Evolutionary conservation across 2,113 vertebrate species (phyloP).

Genomic region (Ibidorhyncha struthersii): DNA sequence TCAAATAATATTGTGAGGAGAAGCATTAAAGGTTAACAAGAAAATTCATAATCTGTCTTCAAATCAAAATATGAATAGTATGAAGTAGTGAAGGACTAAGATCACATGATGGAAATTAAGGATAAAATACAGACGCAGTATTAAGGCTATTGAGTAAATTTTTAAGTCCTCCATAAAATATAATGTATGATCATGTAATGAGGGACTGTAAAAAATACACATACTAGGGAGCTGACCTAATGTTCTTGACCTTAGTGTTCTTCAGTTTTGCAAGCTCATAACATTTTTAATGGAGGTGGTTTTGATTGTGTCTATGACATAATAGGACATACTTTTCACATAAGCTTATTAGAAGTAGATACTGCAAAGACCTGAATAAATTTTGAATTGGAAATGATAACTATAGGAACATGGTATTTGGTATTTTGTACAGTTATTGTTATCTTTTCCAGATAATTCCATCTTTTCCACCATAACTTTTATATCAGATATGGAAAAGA

Average conservation of each 20-base stretch:
- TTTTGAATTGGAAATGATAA: not conserved
- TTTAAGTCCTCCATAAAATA: constrained; percentile 18
- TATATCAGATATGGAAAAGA: not conserved
- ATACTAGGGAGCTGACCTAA: not conserved
- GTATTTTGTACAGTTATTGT: not conserved
- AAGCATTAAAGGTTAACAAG: not conserved
- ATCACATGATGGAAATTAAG: not conserved
- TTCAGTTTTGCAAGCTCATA: constrained; percentile 1
- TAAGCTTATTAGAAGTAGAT: not conserved
- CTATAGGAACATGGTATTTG: not conserved
- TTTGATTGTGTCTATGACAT: not conserved
- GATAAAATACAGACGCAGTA: not conserved
- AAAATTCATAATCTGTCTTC: not conserved
- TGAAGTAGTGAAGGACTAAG: not conserved
- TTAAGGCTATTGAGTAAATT: not conserved
- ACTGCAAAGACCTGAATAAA: not conserved
- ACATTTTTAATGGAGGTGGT: not conserved
- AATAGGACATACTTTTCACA: not conserved
- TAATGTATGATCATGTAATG: not conserved
- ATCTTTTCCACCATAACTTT: not conserved
- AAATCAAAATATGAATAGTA: not conserved
- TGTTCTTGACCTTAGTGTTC: not conserved
- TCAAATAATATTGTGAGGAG: not conserved
- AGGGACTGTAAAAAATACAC: not conserved
- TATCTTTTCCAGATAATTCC: not conserved